Evolutionary conservation across 2,797 vertebrate species (phyloP), one percentile per base, ranked within the genome.

Genomic region (Notamacropus eugenii): DNA sequence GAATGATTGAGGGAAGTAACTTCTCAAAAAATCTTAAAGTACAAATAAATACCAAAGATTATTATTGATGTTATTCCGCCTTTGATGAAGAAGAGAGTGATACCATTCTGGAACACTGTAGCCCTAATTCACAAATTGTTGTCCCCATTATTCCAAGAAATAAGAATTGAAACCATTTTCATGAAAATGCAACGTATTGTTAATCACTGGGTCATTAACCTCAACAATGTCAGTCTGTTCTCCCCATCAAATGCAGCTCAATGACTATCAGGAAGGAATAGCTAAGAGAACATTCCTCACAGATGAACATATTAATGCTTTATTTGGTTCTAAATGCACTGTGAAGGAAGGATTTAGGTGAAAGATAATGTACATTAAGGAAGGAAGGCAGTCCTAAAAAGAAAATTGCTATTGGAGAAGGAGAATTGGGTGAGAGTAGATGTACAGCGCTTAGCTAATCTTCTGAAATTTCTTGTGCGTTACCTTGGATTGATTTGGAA

Each of bases 171-270:
- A 97, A 98, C 95, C 96, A 97, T 94, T 98, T 98, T 97, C 97
- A 97, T 97, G 97, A 97, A 98, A 98, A 98, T 98, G 98, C 14
- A 40, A 19, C 98, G 97, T 97, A 98, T 98, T 98, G 98, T 98
- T 98, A 99, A 99, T 99, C 98, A 98, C 94, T 97, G 98, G 96
- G 97, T 98, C 98, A 98, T 99, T 99, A 99, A 98, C 98, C 98
- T 99, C 98, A 99, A 98, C 98, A 99, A 99, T 98, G 98, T 98
- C 98, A 99, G 98, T 98, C 98, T 97, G 96, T 98, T 98, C 97
- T 97, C 96, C 92, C 96, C 97, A 98, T 98, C 97, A 98, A 98
- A 98, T 98, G 97, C 97, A 95, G 95, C 97, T 98, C 98, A 99
- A 98, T 98, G 98, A 98, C 97, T 98, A 98, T 98, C 93, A n/a